Percentiles rank a stretch among this genome's conserved stretches.
Evolutionary conservation across 1,140 invertebrate genomes (phyloP).

Genomic region (Sweltsa coloradensis): DNA sequence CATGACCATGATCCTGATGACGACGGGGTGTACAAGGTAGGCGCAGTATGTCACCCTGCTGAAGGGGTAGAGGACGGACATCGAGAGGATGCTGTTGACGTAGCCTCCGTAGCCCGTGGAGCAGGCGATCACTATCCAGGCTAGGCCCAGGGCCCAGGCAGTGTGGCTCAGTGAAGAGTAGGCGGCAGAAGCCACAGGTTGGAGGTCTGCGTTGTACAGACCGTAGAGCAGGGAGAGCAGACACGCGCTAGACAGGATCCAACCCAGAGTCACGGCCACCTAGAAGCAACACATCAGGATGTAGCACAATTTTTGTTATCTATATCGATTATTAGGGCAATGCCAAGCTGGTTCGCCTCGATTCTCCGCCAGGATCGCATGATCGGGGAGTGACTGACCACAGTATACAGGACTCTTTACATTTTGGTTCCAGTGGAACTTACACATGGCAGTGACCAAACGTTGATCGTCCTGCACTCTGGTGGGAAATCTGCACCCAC

Average conservation of each 20-base stretch:
- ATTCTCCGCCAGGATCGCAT: no score
- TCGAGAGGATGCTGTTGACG: constrained; percentile 56
- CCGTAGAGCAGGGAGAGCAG: constrained; percentile 63
- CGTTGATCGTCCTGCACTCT: no score
- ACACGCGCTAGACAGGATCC: constrained; percentile 46
- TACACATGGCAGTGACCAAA: no score
- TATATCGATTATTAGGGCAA: no score
- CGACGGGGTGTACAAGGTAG: constrained; percentile 67
- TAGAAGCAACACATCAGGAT: no score
- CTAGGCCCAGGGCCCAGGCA: constrained; percentile 65
- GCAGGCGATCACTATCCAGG: constrained; percentile 82
- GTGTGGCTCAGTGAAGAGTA: constrained; percentile 77
- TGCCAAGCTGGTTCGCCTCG: no score
- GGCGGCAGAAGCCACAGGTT: constrained; percentile 52
- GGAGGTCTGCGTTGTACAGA: constrained; percentile 54
- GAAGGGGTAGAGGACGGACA: constrained; percentile 65
- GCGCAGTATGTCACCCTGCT: constrained; percentile 74
- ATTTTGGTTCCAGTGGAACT: no score
- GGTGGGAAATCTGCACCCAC: no score
- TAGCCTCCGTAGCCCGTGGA: constrained; percentile 76
- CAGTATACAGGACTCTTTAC: no score
- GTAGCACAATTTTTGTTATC: no score
- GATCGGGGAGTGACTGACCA: no score
- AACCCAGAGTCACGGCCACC: constrained; percentile 51
- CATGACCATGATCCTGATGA: constrained; percentile 62